A percentile compares a stretch with the other conserved stretches of the same genome.
phyloP scores from a whole-genome alignment of 2,113 vertebrate genomes.

The Phycodurus eques region DNA sequence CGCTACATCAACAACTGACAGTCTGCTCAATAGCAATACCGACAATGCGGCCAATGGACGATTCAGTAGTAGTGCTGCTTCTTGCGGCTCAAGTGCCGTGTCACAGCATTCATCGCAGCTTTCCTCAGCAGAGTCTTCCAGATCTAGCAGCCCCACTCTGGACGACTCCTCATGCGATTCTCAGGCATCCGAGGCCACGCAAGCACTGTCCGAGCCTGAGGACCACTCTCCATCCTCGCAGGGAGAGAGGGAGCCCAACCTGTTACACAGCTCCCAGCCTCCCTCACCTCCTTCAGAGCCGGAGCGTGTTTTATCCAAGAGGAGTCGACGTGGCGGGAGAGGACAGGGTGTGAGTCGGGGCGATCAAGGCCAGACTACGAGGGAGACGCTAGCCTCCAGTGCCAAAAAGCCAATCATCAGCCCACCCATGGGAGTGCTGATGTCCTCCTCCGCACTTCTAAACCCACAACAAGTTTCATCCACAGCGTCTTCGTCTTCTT shows the following conservation, averaged over 20 bases:
- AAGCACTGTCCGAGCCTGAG: constrained; percentile 80
- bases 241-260: constrained; percentile 64
- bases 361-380: constrained; percentile 64
- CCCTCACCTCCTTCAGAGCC: constrained; percentile 82
- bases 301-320: constrained; percentile 60
- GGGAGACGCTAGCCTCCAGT: constrained; percentile 73
- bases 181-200: constrained; percentile 91
- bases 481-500: constrained; percentile 80
- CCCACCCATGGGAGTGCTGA: constrained; percentile 77
- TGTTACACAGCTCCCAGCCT: constrained; percentile 75
- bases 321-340: constrained; percentile 78
- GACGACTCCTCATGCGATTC: constrained; percentile 94
- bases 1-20: constrained; percentile 38
- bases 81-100: constrained; percentile 91
- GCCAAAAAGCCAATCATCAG: constrained; percentile 79
- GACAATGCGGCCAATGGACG: constrained; percentile 81
- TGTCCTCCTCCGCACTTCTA: constrained; percentile 74
- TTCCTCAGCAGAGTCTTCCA: constrained; percentile 94
- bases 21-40: constrained; percentile 63
- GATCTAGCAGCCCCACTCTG: constrained; percentile 92
- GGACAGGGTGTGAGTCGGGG: constrained; percentile 68
- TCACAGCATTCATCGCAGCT: constrained; percentile 96
- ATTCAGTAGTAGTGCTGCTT: constrained; percentile 85
- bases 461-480: constrained; percentile 83
- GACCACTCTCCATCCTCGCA: constrained; percentile 74